Evolutionary conservation across 2,797 vertebrate genomes (phyloP).

Genomic region (Labroides dimidiatus): DNA sequence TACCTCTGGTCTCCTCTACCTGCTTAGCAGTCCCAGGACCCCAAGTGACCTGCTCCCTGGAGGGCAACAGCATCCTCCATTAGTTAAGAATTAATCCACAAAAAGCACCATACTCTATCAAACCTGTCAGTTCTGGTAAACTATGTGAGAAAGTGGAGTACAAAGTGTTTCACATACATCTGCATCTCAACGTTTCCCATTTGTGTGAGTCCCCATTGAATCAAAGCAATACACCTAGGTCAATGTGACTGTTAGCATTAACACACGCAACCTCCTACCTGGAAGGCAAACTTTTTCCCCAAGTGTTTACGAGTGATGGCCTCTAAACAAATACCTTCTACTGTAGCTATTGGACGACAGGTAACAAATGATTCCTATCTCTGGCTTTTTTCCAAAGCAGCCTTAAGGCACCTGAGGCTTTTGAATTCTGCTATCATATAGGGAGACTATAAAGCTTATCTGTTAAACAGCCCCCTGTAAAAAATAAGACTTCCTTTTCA

Average conservation of each 20-base stretch:
- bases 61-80: conserved; percentile 49
- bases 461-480: conserved; percentile 72
- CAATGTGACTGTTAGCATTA: background rate
- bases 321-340: conserved; percentile 32
- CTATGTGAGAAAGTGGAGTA: background rate
- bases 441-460: conserved; percentile 76
- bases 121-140: conserved; percentile 24
- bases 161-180: background rate
- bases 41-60: conserved; percentile 47
- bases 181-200: conserved; percentile 1
- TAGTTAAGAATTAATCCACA: conserved; percentile 38
- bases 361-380: conserved; percentile 64
- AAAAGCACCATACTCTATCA: conserved; percentile 43
- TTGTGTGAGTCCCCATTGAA: background rate
- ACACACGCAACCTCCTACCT: background rate
- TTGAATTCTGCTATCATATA: conserved; percentile 64
- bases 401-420: conserved; percentile 56
- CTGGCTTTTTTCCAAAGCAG: conserved; percentile 23
- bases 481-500: conserved; percentile 72
- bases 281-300: conserved; percentile 7
- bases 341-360: conserved; percentile 25
- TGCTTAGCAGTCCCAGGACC: conserved; percentile 51
- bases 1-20: conserved; percentile 46
- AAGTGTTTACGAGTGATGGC: conserved; percentile 30
- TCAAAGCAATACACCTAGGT: background rate